Percentiles rank a stretch among this genome's conserved stretches.
Conservation (phyloP, 30 jellyfish, hydroid and myxozoan species). For the Catostylus mosaicus region DNA sequence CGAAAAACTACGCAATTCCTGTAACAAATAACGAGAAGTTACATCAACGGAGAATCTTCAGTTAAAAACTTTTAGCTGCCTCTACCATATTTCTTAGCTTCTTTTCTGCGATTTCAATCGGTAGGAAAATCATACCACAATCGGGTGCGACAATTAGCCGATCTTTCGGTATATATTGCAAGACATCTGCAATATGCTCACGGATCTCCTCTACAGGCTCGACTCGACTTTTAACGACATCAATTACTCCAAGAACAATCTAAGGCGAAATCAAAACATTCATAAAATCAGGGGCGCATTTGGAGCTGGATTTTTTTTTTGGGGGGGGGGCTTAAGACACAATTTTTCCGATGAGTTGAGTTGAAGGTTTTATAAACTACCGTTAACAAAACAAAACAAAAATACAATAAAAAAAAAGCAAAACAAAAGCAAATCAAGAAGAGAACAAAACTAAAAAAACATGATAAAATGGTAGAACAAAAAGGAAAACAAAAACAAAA, state of each 20-base stretch:
- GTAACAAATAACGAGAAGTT: not conserved
- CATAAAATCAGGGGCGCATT: not conserved
- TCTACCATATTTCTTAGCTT: slow-evolving; percentile 72
- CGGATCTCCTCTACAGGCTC: slow-evolving; percentile 83
- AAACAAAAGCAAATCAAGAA: no score
- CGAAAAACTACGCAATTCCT: not conserved
- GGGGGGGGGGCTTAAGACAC: no score
- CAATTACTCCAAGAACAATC: slow-evolving; percentile 87
- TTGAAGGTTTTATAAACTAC: not conserved
- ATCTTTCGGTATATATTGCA: slow-evolving; percentile 67
- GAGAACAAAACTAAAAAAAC: no score
- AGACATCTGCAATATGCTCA: slow-evolving; percentile 74
- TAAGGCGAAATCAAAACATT: not conserved
- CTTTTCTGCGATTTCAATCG: slow-evolving; percentile 60
- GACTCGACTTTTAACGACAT: slow-evolving; percentile 83
- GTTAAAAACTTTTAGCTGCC: slow-evolving; percentile 66
- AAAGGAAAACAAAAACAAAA: no score
- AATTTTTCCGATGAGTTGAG: not conserved
- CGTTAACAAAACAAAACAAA: no score
- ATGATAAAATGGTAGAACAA: no score
- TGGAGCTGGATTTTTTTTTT: not conserved
- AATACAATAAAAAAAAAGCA: no score
- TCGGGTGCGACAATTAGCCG: slow-evolving; percentile 84
- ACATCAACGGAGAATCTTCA: not conserved
- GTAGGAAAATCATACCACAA: slow-evolving; percentile 81